Conservation (phyloP, 2,113 vertebrate genomes). For the Stomatorhinus ivindoensis region DNA sequence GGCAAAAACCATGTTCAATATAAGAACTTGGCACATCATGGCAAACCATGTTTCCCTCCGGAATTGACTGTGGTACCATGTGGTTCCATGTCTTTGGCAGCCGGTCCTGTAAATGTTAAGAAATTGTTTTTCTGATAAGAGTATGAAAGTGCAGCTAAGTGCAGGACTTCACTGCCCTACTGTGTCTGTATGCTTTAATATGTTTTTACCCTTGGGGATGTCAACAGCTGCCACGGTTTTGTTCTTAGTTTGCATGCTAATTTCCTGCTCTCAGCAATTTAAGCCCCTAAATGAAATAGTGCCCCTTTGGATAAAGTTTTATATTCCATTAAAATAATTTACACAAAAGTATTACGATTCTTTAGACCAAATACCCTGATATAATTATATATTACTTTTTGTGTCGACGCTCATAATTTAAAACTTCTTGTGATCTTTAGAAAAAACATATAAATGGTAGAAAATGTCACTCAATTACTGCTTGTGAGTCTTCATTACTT, state of each 20-base stretch:
- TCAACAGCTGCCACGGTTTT: not conserved
- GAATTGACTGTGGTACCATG: not conserved
- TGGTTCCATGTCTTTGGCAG: not conserved
- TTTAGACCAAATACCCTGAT: not conserved
- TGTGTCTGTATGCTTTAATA: not conserved
- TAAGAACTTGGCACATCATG: not conserved
- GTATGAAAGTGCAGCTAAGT: not conserved
- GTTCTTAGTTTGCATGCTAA: conserved; percentile 2
- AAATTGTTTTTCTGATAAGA: not conserved
- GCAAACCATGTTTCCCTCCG: not conserved
- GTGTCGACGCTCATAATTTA: not conserved
- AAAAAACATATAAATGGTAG: not conserved
- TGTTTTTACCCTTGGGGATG: not conserved
- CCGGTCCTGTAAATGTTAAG: not conserved
- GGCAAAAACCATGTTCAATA: not conserved
- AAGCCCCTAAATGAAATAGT: not conserved
- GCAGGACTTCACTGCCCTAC: not conserved
- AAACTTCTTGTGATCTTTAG: not conserved
- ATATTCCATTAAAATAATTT: not conserved
- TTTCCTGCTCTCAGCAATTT: not conserved
- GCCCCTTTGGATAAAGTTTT: not conserved
- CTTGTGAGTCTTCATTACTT: not conserved
- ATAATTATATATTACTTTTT: not conserved
- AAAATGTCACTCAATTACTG: not conserved
- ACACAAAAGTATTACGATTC: not conserved